These are phyloP conservation scores for Boloria euphrosyne DNA, from an alignment of 2,888 invertebrate species.

Conservation along the genomic window DNA sequence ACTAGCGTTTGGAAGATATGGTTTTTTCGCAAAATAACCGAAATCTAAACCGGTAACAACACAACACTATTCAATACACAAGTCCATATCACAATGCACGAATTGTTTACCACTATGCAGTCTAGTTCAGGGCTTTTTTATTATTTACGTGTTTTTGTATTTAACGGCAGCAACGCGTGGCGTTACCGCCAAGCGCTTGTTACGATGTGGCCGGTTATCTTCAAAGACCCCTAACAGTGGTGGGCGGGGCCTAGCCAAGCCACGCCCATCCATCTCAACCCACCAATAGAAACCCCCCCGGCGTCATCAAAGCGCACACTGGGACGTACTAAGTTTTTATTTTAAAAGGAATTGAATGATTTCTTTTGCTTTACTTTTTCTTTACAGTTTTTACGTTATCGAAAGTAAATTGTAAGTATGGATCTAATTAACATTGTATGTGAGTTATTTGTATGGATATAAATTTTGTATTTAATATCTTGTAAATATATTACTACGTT, in stretches of 20 bases:
- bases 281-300: conserved; percentile 59
- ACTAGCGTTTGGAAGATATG: no score
- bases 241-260: conserved; percentile 63
- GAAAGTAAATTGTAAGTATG: conserved; percentile 58
- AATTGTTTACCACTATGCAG: conserved; percentile 18
- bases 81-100: conserved; percentile 23
- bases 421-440: conserved; percentile 36
- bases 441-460: neutral
- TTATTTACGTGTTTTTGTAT: conserved; percentile 52
- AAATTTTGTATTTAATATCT: neutral
- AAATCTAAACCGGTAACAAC: no score
- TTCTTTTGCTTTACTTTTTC: conserved; percentile 54
- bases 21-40: no score
- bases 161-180: conserved; percentile 57
- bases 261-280: conserved; percentile 60
- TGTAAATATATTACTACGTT: no score
- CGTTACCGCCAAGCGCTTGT: conserved; percentile 77
- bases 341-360: conserved; percentile 64
- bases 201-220: conserved; percentile 70
- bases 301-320: conserved; percentile 68
- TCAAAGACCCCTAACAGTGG: conserved; percentile 66
- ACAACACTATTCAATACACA: conserved; percentile 2
- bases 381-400: conserved; percentile 47
- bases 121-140: conserved; percentile 5
- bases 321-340: conserved; percentile 78